A percentile compares a stretch with the other conserved stretches of the same genome.
Evolutionary conservation across 2,113 vertebrate genomes (phyloP).

Genomic region (Oncorhynchus tshawytscha): DNA sequence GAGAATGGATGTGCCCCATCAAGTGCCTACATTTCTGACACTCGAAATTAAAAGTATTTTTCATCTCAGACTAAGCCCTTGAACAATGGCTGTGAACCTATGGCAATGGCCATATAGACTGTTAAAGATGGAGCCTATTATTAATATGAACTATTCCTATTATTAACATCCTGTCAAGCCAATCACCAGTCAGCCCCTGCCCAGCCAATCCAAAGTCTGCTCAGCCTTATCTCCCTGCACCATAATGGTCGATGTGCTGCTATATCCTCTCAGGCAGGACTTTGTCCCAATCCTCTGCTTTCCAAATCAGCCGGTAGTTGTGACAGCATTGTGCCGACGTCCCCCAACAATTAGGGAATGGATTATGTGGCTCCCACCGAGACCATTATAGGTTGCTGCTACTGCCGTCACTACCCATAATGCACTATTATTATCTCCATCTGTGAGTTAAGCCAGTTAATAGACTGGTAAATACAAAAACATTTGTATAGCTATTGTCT

Average conservation of each 20-base stretch:
- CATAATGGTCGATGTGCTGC: conserved; percentile 67
- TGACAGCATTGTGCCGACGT: conserved; percentile 41
- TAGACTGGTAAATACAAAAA: background rate
- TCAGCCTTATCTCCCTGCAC: conserved; percentile 57
- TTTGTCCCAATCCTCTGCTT: conserved; percentile 40
- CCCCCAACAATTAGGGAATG: conserved; percentile 49
- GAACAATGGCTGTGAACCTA: no score
- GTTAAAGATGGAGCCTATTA: background rate
- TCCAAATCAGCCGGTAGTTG: conserved; percentile 13
- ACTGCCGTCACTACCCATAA: background rate
- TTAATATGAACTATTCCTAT: background rate
- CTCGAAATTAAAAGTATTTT: no score
- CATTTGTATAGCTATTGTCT: background rate
- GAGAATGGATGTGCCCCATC: conserved; percentile 54
- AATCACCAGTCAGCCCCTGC: conserved; percentile 41
- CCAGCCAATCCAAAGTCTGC: conserved; percentile 9
- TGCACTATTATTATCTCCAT: background rate
- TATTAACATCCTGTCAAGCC: conserved; percentile 28
- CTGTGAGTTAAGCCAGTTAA: background rate
- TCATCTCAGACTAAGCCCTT: no score
- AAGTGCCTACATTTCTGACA: background rate
- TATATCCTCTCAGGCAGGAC: conserved; percentile 43
- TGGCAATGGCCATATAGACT: no score
- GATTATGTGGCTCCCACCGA: conserved; percentile 33
- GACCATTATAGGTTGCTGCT: conserved; percentile 26